These are phyloP conservation scores for Leuciscus waleckii DNA, from an alignment of 2,797 vertebrate species.

Conservation along the genomic window DNA sequence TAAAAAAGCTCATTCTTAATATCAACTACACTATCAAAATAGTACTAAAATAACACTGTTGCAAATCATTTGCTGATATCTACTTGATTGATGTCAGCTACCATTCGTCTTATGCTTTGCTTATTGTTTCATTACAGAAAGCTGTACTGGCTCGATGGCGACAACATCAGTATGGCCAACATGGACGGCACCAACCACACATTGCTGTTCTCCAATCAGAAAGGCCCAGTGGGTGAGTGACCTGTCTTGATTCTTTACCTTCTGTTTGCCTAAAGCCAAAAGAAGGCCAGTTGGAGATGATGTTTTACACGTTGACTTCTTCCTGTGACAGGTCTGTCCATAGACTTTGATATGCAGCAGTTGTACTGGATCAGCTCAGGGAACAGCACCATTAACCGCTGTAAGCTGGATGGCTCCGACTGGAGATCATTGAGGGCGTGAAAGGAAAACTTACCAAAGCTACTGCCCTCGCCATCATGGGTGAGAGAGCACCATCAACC, in stretches of 20 bases:
- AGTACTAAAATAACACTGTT: background rate
- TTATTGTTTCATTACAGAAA: slow-evolving; percentile 77
- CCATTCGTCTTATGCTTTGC: background rate
- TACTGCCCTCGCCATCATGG: slow-evolving; percentile 95
- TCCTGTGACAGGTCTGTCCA: slow-evolving; percentile 84
- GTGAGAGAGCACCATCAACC: slow-evolving; percentile 72
- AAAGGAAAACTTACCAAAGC: slow-evolving; percentile 90
- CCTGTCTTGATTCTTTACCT: background rate
- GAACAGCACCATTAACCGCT: slow-evolving; percentile 89
- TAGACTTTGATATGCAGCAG: slow-evolving; percentile 88
- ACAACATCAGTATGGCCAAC: slow-evolving; percentile 95
- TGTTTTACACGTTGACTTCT: background rate
- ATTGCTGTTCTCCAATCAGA: slow-evolving; percentile 88
- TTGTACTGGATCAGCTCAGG: slow-evolving; percentile 98
- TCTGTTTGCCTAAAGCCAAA: background rate
- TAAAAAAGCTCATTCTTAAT: background rate
- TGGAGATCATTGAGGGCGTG: slow-evolving; percentile 84
- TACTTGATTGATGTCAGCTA: background rate
- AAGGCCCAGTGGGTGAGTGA: slow-evolving; percentile 89
- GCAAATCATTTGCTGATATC: background rate
- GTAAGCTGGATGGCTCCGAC: slow-evolving; percentile 86
- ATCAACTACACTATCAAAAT: background rate
- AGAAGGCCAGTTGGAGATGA: background rate
- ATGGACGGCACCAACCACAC: slow-evolving; percentile 91
- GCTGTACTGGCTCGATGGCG: slow-evolving; percentile 96